phyloP scores from a whole-genome alignment of 1,140 invertebrate genomes.

The Dendrolimus kikuchii region DNA sequence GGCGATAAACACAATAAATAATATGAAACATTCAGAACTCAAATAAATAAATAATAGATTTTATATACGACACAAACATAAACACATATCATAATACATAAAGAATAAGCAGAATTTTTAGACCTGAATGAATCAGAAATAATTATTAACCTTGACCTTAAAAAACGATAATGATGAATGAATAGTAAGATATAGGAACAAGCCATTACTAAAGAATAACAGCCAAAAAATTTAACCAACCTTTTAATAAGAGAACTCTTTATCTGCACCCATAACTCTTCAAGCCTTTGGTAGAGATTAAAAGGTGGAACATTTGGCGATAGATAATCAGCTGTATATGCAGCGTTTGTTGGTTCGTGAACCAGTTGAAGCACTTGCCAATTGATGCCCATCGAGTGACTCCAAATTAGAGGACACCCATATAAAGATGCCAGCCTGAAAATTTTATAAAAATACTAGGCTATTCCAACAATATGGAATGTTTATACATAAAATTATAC shows the following conservation, averaged over 20 bases:
- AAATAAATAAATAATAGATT: too few species aligned
- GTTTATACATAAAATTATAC: neutral
- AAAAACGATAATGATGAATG: too few species aligned
- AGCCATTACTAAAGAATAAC: too few species aligned
- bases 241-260: slow-evolving; percentile 11
- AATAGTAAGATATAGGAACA: too few species aligned
- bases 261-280: slow-evolving; percentile 14
- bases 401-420: slow-evolving; percentile 24
- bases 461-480: neutral
- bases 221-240: slow-evolving; percentile 3
- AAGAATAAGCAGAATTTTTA: too few species aligned
- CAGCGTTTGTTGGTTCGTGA: slow-evolving; percentile 15
- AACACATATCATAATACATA: too few species aligned
- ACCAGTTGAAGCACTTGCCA: slow-evolving; percentile 18
- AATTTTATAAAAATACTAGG: neutral
- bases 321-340: slow-evolving; percentile 15
- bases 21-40: too few species aligned
- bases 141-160: too few species aligned
- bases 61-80: too few species aligned
- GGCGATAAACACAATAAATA: too few species aligned
- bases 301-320: slow-evolving; percentile 11
- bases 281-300: slow-evolving; percentile 11
- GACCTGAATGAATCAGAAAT: too few species aligned
- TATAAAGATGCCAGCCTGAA: slow-evolving; percentile 22
- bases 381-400: slow-evolving; percentile 13